These are phyloP conservation scores for Cantharis rustica DNA, from an alignment of 2,888 invertebrate species.

Conservation along the genomic window DNA sequence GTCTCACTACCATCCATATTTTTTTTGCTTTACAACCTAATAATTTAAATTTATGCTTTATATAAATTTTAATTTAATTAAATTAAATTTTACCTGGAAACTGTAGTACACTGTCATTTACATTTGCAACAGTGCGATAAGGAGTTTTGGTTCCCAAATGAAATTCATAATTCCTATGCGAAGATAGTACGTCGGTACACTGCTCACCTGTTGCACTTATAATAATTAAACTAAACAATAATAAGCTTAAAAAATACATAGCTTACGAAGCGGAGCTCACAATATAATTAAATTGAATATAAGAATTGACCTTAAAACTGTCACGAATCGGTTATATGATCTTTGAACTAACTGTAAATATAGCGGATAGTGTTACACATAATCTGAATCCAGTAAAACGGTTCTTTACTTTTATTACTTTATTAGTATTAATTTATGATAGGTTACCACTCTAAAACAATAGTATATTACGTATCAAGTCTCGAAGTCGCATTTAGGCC, in stretches of 20 bases:
- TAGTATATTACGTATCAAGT: too few relatives aligned
- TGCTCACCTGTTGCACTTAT: background rate
- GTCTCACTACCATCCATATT: conserved; percentile 76
- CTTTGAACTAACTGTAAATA: background rate
- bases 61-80: too few relatives aligned
- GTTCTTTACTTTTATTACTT: too few relatives aligned
- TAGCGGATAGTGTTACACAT: background rate
- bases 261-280: background rate
- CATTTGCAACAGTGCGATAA: conserved; percentile 71
- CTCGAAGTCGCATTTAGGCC: too few relatives aligned
- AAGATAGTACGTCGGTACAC: background rate
- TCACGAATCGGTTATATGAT: background rate
- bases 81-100: conserved; percentile 60
- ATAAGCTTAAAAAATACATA: background rate
- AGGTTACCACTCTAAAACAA: too few relatives aligned
- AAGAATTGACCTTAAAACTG: background rate
- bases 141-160: conserved; percentile 73
- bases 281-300: background rate
- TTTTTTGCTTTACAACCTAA: conserved; percentile 54
- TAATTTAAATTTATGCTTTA: background rate
- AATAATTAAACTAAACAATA: background rate
- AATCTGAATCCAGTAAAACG: background rate
- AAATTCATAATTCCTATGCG: conserved; percentile 45
- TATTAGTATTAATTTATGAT: too few relatives aligned
- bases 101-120: conserved; percentile 62